These are phyloP conservation scores for Martes martes DNA, from an alignment of 2,113 vertebrate genomes.

Conservation along the genomic window DNA sequence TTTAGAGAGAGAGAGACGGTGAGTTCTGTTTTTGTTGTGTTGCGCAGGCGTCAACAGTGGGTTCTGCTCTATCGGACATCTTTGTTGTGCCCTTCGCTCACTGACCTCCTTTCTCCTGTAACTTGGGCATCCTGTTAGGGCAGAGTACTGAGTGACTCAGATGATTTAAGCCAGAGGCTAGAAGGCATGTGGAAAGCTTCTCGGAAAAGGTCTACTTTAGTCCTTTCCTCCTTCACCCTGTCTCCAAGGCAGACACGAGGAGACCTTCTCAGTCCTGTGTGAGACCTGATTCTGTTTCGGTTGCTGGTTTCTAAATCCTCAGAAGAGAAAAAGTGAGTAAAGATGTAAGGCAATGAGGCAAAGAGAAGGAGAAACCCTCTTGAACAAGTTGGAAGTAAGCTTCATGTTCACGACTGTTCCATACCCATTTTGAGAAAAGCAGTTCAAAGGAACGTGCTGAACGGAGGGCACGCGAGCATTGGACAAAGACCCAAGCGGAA, in stretches of 20 bases:
- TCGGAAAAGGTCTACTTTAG: neutral
- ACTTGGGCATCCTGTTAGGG: neutral
- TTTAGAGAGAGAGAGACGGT: neutral
- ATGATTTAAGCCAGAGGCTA: neutral
- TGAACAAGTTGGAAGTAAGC: constrained; percentile 7
- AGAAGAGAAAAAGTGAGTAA: constrained; percentile 24
- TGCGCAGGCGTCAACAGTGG: neutral
- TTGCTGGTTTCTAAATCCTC: constrained; percentile 15
- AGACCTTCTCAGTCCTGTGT: neutral
- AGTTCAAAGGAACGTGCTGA: neutral
- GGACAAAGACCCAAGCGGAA: neutral
- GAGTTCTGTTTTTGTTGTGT: neutral
- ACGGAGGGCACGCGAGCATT: neutral
- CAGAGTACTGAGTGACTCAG: neutral
- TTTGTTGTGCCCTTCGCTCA: neutral
- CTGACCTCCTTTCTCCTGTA: neutral
- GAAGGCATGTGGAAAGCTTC: neutral
- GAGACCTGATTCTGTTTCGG: constrained; percentile 14
- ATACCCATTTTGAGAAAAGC: neutral
- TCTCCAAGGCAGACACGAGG: neutral
- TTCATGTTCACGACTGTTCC: neutral
- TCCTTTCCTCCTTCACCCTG: constrained; percentile 3
- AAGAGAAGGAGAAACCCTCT: neutral
- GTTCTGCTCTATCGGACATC: neutral
- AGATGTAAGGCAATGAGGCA: neutral